phyloP scores from a whole-genome alignment of 2,797 vertebrate genomes.

The Arvicola amphibius region DNA sequence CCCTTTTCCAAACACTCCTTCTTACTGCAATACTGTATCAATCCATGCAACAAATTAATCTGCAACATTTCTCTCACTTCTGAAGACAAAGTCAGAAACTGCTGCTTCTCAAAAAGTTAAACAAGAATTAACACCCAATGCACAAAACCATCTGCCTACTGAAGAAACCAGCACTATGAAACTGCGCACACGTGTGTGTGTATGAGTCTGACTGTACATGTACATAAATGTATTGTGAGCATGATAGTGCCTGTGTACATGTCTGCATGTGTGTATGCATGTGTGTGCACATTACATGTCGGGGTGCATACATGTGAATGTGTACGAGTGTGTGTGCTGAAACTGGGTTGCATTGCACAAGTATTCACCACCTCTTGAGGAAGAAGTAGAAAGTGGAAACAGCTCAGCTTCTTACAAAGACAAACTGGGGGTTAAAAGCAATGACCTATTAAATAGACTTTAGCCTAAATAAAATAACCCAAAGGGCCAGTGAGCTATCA shows the following conservation, averaged over 20 bases:
- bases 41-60: neutral
- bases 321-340: neutral
- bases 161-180: neutral
- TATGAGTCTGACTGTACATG: no score
- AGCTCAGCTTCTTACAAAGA: neutral
- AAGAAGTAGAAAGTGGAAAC: neutral
- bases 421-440: neutral
- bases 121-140: neutral
- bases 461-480: neutral
- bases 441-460: neutral
- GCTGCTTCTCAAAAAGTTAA: slow-evolving; percentile 1
- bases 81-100: neutral
- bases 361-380: neutral
- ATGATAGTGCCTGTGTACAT: neutral
- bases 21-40: neutral
- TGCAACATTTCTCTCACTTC: neutral
- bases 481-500: neutral
- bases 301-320: neutral
- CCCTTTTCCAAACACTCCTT: neutral
- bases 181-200: neutral
- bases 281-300: neutral
- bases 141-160: neutral
- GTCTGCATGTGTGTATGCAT: neutral
- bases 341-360: neutral
- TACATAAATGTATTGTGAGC: no score